Evolutionary conservation across 2,797 vertebrate genomes (phyloP).

Genomic region (Champsocephalus esox): DNA sequence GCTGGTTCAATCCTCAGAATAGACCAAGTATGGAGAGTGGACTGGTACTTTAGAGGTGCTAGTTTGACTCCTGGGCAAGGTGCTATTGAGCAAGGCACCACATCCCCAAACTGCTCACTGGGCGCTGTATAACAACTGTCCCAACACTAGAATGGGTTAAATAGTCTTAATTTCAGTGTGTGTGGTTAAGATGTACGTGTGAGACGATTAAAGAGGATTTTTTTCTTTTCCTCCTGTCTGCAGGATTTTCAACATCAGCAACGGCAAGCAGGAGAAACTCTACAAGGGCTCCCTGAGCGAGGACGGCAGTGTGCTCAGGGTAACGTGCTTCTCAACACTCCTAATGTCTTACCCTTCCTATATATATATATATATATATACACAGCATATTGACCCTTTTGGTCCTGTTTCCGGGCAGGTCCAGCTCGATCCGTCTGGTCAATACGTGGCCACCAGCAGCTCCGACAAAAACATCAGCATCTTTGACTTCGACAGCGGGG

Average conservation of each 20-base stretch:
- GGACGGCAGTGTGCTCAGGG: constrained; percentile 94
- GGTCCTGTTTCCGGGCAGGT: constrained; percentile 83
- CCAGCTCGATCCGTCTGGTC: constrained; percentile 94
- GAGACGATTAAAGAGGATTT: no score
- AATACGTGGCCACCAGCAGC: constrained; percentile 94
- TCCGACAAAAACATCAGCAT: constrained; percentile 96
- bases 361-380: no score
- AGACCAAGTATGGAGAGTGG: no score
- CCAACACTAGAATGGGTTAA: no score
- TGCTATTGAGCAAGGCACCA: no score
- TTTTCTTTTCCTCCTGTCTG: not conserved
- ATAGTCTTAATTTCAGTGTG: no score
- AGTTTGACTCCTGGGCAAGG: no score
- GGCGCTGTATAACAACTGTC: no score
- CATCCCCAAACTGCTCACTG: no score
- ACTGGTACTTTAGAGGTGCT: no score
- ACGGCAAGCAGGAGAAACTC: constrained; percentile 96
- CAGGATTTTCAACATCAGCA: constrained; percentile 96
- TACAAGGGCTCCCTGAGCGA: constrained; percentile 94
- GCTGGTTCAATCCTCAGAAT: no score
- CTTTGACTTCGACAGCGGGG: constrained; percentile 93
- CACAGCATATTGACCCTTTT: constrained; percentile 9
- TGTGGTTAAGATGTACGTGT: no score
- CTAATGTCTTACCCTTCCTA: not conserved
- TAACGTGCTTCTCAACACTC: constrained; percentile 61